Conservation (phyloP, 2,113 vertebrate genomes). For the Malurus alboscapulatus region DNA sequence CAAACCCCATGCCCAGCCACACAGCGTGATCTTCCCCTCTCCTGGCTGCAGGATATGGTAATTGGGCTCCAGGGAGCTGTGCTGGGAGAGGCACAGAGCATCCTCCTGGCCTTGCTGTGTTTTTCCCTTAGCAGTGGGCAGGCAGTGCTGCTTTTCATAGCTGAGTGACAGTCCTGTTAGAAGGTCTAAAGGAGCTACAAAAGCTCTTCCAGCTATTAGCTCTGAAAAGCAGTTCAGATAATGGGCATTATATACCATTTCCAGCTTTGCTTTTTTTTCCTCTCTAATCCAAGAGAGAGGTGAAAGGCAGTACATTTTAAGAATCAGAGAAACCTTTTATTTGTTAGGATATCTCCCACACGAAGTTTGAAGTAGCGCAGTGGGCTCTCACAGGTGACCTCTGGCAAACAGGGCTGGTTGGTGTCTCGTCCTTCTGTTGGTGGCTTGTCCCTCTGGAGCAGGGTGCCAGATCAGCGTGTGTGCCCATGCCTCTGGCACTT, state of each 20-base stretch:
- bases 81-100: background rate
- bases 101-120: conserved; percentile 12
- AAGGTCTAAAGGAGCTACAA: background rate
- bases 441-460: background rate
- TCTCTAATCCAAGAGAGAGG: background rate
- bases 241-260: background rate
- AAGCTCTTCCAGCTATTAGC: conserved; percentile 1
- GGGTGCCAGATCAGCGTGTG: background rate
- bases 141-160: conserved; percentile 3
- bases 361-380: background rate
- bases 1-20: background rate
- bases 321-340: background rate
- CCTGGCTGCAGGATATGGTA: conserved; percentile 25
- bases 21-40: background rate
- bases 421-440: background rate
- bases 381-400: background rate
- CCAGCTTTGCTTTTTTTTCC: background rate
- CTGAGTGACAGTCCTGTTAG: conserved; percentile 23
- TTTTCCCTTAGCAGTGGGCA: conserved; percentile 23
- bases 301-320: background rate
- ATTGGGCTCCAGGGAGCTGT: conserved; percentile 37
- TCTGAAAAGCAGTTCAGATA: conserved; percentile 8
- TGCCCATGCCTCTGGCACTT: background rate
- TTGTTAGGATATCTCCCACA: background rate
- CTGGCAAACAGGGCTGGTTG: background rate